Percentiles rank a stretch among this genome's conserved stretches.
These are phyloP conservation scores for Empidonax traillii DNA, from an alignment of 2,113 vertebrate species.

Conservation along the genomic window DNA sequence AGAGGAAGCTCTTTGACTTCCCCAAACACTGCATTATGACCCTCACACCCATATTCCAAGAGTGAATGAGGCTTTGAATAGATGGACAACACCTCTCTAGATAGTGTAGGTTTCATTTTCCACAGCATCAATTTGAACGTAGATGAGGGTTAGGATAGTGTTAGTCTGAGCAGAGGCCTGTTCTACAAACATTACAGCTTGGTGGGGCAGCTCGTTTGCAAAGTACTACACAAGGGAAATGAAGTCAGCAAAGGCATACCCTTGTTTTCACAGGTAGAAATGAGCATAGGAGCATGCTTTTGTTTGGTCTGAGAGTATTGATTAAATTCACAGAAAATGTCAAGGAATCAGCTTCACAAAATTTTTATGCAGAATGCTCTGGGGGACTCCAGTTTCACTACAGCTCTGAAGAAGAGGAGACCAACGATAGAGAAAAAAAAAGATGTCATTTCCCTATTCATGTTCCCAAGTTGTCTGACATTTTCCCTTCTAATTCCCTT, in stretches of 20 bases:
- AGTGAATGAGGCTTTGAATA: background rate
- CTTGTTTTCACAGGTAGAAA: background rate
- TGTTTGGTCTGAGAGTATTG: background rate
- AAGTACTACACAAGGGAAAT: background rate
- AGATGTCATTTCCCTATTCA: background rate
- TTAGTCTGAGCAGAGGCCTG: background rate
- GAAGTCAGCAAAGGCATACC: background rate
- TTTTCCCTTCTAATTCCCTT: background rate
- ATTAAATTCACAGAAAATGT: background rate
- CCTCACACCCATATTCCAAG: background rate
- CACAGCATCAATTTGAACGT: background rate
- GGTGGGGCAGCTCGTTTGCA: background rate
- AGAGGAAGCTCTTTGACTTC: background rate
- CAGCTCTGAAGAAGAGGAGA: background rate
- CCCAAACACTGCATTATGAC: background rate
- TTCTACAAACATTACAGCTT: background rate
- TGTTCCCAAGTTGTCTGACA: background rate
- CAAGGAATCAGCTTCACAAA: background rate
- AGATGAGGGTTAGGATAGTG: background rate
- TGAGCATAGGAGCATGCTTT: background rate
- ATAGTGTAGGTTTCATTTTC: accelerated
- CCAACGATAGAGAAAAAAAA: background rate
- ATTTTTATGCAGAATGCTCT: background rate
- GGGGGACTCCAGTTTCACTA: background rate
- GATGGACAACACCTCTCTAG: background rate